Percentiles rank a stretch among this genome's conserved stretches.
phyloP scores from a whole-genome alignment of 2,113 vertebrate species.

The Rhagologus leucostigma region DNA sequence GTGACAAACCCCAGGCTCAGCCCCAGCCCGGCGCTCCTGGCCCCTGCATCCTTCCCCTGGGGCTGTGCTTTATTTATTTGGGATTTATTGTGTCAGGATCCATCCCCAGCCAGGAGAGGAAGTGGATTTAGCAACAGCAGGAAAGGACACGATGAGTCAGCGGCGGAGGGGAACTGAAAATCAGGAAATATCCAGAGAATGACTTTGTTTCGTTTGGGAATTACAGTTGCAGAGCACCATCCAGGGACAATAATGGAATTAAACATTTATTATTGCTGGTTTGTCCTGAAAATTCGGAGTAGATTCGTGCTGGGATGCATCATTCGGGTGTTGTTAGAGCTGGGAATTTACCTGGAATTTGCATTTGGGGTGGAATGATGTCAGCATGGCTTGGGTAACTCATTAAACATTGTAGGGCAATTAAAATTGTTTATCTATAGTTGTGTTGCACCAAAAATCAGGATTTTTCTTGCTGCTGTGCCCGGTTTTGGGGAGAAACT shows the following conservation, averaged over 20 bases:
- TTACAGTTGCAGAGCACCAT: neutral
- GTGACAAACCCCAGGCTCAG: neutral
- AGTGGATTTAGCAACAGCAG: slow-evolving; percentile 12
- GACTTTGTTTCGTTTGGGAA: neutral
- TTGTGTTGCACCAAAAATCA: neutral
- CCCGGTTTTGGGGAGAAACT: fast-evolving
- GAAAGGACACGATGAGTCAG: slow-evolving; percentile 51
- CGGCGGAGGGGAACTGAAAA: neutral
- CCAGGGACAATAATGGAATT: neutral
- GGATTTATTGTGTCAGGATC: neutral
- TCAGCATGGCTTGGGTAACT: neutral
- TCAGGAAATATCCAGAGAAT: neutral
- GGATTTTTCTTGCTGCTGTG: neutral
- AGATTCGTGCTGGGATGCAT: neutral
- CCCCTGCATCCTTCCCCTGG: neutral
- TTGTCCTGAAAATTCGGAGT: neutral
- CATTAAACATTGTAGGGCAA: neutral
- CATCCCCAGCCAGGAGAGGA: neutral
- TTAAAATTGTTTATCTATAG: neutral
- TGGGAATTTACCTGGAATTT: neutral
- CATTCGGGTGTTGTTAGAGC: neutral
- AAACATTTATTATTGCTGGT: neutral
- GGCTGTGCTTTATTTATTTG: neutral
- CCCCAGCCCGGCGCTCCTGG: neutral
- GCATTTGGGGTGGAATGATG: neutral